These are phyloP conservation scores for Pteropus rufus DNA, from an alignment of 2,797 vertebrate genomes.

Conservation along the genomic window DNA sequence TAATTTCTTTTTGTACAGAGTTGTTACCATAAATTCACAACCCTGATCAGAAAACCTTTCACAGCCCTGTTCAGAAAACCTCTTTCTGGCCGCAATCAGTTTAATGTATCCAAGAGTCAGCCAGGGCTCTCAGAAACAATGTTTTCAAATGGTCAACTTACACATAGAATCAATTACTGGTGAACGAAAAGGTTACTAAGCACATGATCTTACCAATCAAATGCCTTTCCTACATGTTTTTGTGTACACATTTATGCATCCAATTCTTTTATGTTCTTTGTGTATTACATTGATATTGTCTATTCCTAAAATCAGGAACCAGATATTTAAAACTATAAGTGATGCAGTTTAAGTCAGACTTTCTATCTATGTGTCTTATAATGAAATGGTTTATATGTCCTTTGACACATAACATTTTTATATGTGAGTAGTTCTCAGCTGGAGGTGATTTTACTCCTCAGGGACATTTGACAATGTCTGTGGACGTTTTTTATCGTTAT, in stretches of 20 bases:
- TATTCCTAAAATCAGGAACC: slow-evolving; percentile 27
- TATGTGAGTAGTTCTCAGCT: slow-evolving; percentile 9
- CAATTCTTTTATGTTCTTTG: background rate
- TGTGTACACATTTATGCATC: background rate
- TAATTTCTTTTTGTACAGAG: slow-evolving; percentile 22
- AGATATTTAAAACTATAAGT: slow-evolving; percentile 5
- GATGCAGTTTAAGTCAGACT: background rate
- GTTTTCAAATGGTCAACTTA: background rate
- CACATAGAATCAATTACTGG: background rate
- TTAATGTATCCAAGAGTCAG: background rate
- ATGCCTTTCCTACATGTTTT: background rate
- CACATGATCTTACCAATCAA: background rate
- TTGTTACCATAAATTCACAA: slow-evolving; percentile 20
- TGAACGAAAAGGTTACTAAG: background rate
- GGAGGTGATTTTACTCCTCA: background rate
- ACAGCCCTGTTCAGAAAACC: background rate
- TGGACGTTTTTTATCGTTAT: background rate
- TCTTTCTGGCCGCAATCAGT: background rate
- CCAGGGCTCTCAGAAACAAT: background rate
- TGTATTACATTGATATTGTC: background rate
- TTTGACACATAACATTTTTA: background rate
- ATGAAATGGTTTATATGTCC: background rate
- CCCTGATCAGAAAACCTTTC: slow-evolving; percentile 27
- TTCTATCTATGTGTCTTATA: background rate
- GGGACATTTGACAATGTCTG: background rate